Conservation (phyloP, 2,888 invertebrate species). For the Pachycephus smyrnensis region DNA sequence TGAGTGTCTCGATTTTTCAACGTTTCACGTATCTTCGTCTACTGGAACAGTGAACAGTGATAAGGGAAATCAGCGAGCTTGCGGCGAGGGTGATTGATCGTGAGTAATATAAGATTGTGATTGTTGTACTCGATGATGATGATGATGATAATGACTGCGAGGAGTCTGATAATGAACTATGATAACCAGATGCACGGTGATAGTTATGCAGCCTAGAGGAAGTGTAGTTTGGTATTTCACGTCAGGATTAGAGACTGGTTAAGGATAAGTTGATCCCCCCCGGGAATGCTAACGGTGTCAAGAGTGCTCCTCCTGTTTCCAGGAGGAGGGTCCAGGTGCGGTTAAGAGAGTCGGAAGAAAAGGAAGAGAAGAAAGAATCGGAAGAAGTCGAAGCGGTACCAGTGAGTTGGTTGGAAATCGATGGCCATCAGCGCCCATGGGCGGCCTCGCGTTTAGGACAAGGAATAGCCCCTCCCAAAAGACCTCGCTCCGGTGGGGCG, state of each 20-base stretch:
- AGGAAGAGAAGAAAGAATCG: background rate
- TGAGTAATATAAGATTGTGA: background rate
- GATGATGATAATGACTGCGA: background rate
- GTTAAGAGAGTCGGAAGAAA: background rate
- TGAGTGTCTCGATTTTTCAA: background rate
- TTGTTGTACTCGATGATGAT: background rate
- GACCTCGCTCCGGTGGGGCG: conserved; percentile 96
- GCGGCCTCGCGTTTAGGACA: conserved; percentile 94
- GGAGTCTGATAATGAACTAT: background rate
- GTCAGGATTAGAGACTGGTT: background rate
- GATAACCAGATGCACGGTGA: background rate
- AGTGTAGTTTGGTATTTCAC: background rate
- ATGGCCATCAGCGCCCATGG: conserved; percentile 82
- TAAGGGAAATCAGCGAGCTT: background rate
- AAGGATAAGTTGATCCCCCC: background rate
- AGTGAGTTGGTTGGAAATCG: conserved; percentile 62
- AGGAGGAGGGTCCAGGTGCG: conserved; percentile 5
- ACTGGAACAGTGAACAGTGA: background rate
- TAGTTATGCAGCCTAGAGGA: background rate
- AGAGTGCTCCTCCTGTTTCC: conserved; percentile 5
- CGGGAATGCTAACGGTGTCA: background rate
- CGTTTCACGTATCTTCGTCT: background rate
- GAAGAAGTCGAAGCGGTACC: conserved; percentile 44
- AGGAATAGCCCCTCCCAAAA: conserved; percentile 97
- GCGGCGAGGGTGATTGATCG: background rate